Evolutionary conservation across 2,797 vertebrate genomes (phyloP).

Genomic region (Sphenodon punctatus): DNA sequence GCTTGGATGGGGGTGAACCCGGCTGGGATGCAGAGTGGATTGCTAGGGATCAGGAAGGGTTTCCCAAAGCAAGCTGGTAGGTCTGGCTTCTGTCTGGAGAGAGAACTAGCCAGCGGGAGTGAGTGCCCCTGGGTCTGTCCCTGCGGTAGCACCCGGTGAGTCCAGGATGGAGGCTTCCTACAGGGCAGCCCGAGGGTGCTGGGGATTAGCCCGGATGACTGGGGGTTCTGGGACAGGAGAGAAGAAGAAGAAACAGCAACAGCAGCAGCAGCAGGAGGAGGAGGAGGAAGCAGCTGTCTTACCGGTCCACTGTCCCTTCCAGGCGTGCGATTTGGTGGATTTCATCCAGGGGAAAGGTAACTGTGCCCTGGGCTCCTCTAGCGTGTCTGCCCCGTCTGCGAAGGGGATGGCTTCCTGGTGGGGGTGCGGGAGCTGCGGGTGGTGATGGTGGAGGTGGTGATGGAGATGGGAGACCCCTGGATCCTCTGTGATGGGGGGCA

Average conservation of each 20-base stretch:
- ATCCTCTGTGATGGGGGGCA: constrained; percentile 87
- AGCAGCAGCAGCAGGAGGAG: neutral
- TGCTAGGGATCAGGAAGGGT: no score
- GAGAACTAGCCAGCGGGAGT: no score
- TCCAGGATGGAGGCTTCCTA: no score
- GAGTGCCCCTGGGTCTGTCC: no score
- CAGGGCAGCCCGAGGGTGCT: no score
- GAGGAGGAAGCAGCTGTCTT: constrained; percentile 56
- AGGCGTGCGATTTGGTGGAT: constrained; percentile 94
- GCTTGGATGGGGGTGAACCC: no score
- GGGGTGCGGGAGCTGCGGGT: constrained; percentile 76
- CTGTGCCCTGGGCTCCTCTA: constrained; percentile 83
- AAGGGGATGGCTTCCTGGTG: constrained; percentile 79
- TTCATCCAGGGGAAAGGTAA: constrained; percentile 99
- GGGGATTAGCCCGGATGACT: neutral
- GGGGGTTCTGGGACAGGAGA: neutral
- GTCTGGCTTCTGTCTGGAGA: neutral
- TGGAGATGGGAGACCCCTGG: constrained; percentile 82
- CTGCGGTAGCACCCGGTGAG: neutral
- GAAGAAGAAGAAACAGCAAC: neutral
- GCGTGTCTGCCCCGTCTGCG: constrained; percentile 77
- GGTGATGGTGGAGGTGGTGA: constrained; percentile 77
- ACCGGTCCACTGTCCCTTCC: constrained; percentile 97
- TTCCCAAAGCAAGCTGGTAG: neutral
- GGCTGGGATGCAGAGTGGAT: no score